phyloP scores from a whole-genome alignment of 2,888 invertebrate genomes.

The Drosophila neonasuta region DNA sequence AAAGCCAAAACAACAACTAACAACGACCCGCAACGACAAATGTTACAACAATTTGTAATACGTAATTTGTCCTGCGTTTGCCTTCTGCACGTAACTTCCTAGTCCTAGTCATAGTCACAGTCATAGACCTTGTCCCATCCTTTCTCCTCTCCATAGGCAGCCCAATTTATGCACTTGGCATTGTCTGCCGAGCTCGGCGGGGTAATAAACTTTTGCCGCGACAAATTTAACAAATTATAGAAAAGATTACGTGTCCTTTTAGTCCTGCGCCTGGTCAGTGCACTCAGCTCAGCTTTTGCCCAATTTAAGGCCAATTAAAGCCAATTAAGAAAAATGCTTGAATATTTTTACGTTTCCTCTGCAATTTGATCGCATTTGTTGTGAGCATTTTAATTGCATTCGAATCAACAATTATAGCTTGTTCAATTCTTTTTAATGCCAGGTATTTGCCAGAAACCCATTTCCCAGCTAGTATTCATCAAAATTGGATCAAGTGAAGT shows the following conservation, averaged over 20 bases:
- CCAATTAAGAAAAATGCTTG: slow-evolving; percentile 58
- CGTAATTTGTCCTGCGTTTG: slow-evolving; percentile 66
- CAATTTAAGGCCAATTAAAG: slow-evolving; percentile 71
- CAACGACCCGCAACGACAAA: slow-evolving; percentile 45
- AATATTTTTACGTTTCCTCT: slow-evolving; percentile 17
- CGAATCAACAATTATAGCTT: slow-evolving; percentile 41
- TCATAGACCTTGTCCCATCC: not conserved
- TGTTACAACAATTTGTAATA: slow-evolving; percentile 69
- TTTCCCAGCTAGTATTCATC: slow-evolving; percentile 8
- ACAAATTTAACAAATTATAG: slow-evolving; percentile 77
- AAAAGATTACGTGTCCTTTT: slow-evolving; percentile 70
- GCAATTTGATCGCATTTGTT: slow-evolving; percentile 12
- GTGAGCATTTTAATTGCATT: slow-evolving; percentile 39
- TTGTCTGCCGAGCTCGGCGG: slow-evolving; percentile 68
- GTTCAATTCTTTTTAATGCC: slow-evolving; percentile 14
- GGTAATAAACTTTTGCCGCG: slow-evolving; percentile 76
- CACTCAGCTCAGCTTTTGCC: not conserved
- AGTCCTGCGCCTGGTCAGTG: slow-evolving; percentile 33
- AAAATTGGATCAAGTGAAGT: slow-evolving; percentile 10
- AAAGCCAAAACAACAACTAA: slow-evolving; percentile 56
- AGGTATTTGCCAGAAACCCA: slow-evolving; percentile 4
- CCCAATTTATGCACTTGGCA: slow-evolving; percentile 73
- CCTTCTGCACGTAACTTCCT: slow-evolving; percentile 17
- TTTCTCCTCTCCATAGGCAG: slow-evolving; percentile 35
- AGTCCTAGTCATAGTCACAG: not conserved